Evolutionary conservation across 2,888 invertebrate species (phyloP).

Genomic region (Anaspis maculata): DNA sequence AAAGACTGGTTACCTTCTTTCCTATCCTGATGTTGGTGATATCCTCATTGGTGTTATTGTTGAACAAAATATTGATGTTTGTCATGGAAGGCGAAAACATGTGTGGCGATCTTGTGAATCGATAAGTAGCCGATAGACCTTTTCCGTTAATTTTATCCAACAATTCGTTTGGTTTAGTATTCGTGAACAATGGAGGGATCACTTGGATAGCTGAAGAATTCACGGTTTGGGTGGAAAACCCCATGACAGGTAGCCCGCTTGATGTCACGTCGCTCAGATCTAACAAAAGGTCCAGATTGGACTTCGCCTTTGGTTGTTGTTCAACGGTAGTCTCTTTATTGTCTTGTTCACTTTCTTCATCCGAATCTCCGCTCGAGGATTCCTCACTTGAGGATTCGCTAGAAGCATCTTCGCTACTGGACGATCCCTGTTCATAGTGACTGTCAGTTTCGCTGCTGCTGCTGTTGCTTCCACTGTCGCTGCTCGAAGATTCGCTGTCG

Average conservation of each 20-base stretch:
- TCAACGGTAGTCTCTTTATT: constrained; percentile 13
- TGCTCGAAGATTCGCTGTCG: constrained; percentile 6
- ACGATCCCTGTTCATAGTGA: too few species aligned
- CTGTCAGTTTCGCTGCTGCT: constrained; percentile 12
- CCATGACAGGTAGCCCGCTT: constrained; percentile 66
- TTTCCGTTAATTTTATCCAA: constrained; percentile 64
- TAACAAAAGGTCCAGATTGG: constrained; percentile 73
- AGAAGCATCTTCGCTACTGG: neutral
- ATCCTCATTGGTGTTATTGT: constrained; percentile 59
- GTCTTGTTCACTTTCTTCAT: constrained; percentile 21
- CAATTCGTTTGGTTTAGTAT: constrained; percentile 53
- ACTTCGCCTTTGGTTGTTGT: constrained; percentile 38
- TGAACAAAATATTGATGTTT: constrained; percentile 70
- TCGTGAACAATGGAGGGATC: constrained; percentile 53
- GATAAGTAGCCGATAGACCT: constrained; percentile 55
- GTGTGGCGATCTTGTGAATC: constrained; percentile 74
- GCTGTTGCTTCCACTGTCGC: neutral
- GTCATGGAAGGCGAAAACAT: constrained; percentile 75
- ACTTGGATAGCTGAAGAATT: constrained; percentile 42
- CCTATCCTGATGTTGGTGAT: constrained; percentile 62
- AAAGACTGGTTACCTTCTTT: constrained; percentile 52
- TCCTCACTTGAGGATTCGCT: constrained; percentile 28
- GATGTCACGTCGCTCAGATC: constrained; percentile 65
- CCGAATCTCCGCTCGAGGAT: constrained; percentile 16
- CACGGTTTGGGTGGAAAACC: constrained; percentile 56